These are phyloP conservation scores for Hyles lineata DNA, from an alignment of 2,888 invertebrate genomes.

Conservation along the genomic window DNA sequence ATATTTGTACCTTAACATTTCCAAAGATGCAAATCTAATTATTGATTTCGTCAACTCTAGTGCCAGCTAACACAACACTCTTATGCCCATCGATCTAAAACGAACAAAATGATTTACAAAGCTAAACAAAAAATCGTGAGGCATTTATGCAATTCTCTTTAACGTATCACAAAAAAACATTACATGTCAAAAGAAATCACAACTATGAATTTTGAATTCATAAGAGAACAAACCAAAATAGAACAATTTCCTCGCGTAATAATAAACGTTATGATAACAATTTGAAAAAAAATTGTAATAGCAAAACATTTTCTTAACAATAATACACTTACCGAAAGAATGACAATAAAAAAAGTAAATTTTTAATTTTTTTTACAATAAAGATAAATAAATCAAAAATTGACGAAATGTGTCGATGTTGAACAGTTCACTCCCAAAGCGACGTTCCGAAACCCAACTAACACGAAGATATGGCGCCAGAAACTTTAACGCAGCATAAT, in stretches of 20 bases:
- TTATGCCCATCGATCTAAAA: conserved; percentile 61
- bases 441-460: conserved; percentile 19
- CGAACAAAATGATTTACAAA: conserved; percentile 62
- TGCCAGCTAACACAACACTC: conserved; percentile 57
- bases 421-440: conserved; percentile 21
- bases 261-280: conserved; percentile 68
- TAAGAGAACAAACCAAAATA: conserved; percentile 76
- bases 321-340: conserved; percentile 65
- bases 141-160: conserved; percentile 82
- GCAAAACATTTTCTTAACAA: conserved; percentile 63
- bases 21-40: conserved; percentile 65
- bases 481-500: conserved; percentile 20
- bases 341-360: conserved; percentile 55
- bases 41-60: conserved; percentile 59
- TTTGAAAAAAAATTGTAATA: conserved; percentile 54
- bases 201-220: conserved; percentile 85
- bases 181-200: conserved; percentile 85
- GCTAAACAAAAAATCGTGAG: conserved; percentile 72
- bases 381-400: conserved; percentile 19
- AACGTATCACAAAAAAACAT: conserved; percentile 84
- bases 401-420: conserved; percentile 25
- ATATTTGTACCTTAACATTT: conserved; percentile 74
- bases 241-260: conserved; percentile 64
- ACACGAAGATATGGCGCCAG: conserved; percentile 1
- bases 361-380: conserved; percentile 42